Evolutionary conservation across 2,113 vertebrate species (phyloP), one percentile per base, ranked within the genome.

Genomic region (Carassius carassius): DNA sequence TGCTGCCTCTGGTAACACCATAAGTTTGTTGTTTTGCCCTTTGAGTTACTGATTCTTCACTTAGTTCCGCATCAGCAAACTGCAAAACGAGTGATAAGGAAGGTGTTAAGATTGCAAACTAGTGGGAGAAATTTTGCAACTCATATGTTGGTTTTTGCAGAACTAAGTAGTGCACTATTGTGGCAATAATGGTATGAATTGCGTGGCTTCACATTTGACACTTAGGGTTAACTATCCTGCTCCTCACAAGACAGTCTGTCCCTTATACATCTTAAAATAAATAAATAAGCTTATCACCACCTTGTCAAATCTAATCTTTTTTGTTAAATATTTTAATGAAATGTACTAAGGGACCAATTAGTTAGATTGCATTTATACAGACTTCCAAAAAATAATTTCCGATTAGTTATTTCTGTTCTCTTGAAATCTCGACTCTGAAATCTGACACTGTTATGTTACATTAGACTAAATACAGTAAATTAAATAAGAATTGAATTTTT

Each of bases 61-160:
- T 44, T 19, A 79, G 58, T 79, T 79, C 58, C 37, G n/a, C 58
- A 19, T 63, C 21, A 63, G n/a, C 4, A 79, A 44, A 25, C 58
- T 65, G 58, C 5, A 2, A 65, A 1, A 23, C 58, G 0, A 2
- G 13, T 58, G 19, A 78, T 23, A 78, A 41, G 32, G 32, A 78
- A 16, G 13, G 14, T 47, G 56, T 63, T 63, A 47, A 62, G 6
- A 47, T 63, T 63, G 29, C 11, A 60, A 60, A 78, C 9, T n/a
- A 35, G 9, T 11, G 16, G 16, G 56, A 37, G 21, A 41, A 11
- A 29, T 47, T 63, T 63, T 25, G 76, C 54, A 78, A 37, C 1
- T 0, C 49, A 21, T 13, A 0, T 13, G 51, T 3, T 78, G 21
- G 41, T 16, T 47, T 74, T 74, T 47, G 70, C 41, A 74, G 41